phyloP scores from a whole-genome alignment of 1,140 invertebrate genomes.

The Aporrectodea caliginosa region DNA sequence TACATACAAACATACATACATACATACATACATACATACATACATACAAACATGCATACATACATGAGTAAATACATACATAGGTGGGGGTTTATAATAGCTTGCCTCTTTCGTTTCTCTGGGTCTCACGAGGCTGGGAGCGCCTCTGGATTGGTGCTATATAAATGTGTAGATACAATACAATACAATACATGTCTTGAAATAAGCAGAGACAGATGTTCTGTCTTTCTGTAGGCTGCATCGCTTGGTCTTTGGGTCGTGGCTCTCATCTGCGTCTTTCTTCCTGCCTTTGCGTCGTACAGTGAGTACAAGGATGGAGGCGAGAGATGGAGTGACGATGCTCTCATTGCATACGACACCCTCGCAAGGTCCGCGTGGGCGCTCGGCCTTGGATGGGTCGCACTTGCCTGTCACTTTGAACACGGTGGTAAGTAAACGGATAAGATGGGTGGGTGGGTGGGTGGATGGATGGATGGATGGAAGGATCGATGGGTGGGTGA shows the following conservation, averaged over 20 bases:
- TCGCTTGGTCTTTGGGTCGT: not conserved
- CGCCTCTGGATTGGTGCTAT: not conserved
- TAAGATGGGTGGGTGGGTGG: too few relatives aligned
- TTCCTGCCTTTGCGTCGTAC: not conserved
- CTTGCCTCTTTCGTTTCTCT: too few relatives aligned
- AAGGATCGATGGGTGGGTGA: too few relatives aligned
- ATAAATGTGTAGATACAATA: too few relatives aligned
- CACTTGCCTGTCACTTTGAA: not conserved
- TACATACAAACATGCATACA: too few relatives aligned
- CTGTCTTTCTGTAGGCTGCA: not conserved
- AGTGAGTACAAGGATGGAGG: not conserved
- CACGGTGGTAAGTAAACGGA: constrained; percentile 1
- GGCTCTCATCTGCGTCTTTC: not conserved
- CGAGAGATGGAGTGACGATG: not conserved
- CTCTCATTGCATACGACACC: not conserved
- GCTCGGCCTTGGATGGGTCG: not conserved
- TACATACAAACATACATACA: too few relatives aligned
- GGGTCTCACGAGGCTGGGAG: not conserved
- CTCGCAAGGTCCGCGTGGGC: not conserved
- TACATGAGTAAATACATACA: too few relatives aligned
- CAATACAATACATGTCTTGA: too few relatives aligned
- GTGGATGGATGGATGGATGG: too few relatives aligned
- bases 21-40: too few relatives aligned
- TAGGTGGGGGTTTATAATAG: too few relatives aligned
- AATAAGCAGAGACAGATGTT: not conserved